Evolutionary conservation across 1,140 invertebrate species (phyloP), one percentile per base, ranked within the genome.

Genomic region (Lanistes nyassanus): DNA sequence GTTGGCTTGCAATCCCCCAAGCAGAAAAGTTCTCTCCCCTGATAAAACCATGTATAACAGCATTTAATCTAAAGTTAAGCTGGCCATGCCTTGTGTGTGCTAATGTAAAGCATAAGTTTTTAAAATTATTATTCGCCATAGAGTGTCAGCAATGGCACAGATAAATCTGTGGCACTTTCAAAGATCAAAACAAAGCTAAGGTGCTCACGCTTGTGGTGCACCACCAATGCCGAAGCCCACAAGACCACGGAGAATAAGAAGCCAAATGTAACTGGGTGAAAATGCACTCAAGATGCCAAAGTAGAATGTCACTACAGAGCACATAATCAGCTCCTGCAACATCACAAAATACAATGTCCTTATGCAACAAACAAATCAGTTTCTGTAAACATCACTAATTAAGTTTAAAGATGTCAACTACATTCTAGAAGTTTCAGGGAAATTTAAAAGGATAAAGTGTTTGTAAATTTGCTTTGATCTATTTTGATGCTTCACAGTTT

Each of bases 171-270:
- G 3, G 23, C 29, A n/a, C n/a, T n/a, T n/a, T 60, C 9, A 60
- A 60, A 23, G 23, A 3, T 11, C 23, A 31, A 66, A 23, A 37
- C n/a, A 66, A 11, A 66, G 3, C 26, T 4, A 9, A 23, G 29
- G 56, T 58, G 93, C 95, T 94, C 92, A 98, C 96, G 96, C 97
- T 90, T 98, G 97, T 75, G 97, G 96, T 39, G 97, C 95, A 89
- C 97, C 97, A 78, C 97, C 97, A 86, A 98, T 97, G 34, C 96
- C 96, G 92, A 99, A 98, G 21, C 97, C 97, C 62, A 98, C 97
- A 3, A 98, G 90, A 53, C 96, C 95, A 87, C 97, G 91, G 37
- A 98, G 91, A 73, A 98, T 92, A 26, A 99, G 88, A 39, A 99
- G 91, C 95, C 97, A 97, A 42, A 94, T 91, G 86, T 96, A 98